A percentile compares a stretch with the other conserved stretches of the same genome.
These are phyloP conservation scores for Sylvicola cinctus DNA, from an alignment of 2,888 invertebrate species.

Conservation along the genomic window DNA sequence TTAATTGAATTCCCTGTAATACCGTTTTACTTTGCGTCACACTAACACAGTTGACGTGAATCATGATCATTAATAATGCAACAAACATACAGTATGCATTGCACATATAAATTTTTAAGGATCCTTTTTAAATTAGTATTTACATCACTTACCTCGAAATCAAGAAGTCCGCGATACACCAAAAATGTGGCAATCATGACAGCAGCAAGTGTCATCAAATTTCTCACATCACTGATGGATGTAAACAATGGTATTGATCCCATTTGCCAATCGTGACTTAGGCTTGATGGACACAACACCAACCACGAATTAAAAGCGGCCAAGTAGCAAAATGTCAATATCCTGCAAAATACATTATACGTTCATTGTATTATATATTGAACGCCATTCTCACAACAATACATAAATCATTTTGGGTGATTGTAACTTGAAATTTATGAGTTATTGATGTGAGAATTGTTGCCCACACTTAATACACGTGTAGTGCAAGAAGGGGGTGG, in stretches of 20 bases:
- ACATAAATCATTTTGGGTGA: too few relatives aligned
- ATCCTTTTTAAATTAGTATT: background rate
- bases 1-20: too few relatives aligned
- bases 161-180: constrained; percentile 37
- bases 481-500: too few relatives aligned
- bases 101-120: background rate
- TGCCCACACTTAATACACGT: too few relatives aligned
- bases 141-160: constrained; percentile 38
- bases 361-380: background rate
- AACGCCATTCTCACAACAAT: too few relatives aligned
- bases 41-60: too few relatives aligned
- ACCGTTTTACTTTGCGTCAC: too few relatives aligned
- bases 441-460: too few relatives aligned
- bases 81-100: constrained; percentile 4
- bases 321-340: constrained; percentile 63
- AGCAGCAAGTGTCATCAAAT: constrained; percentile 48
- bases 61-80: too few relatives aligned
- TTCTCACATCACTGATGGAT: constrained; percentile 46
- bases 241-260: constrained; percentile 64
- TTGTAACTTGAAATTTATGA: constrained; percentile 1
- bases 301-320: constrained; percentile 71
- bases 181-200: constrained; percentile 37
- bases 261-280: constrained; percentile 84
- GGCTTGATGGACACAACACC: constrained; percentile 51
- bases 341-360: constrained; percentile 29